Evolutionary conservation across 2,113 vertebrate species (phyloP), one percentile per base, ranked within the genome.

Genomic region (Vanacampus margaritifer): DNA sequence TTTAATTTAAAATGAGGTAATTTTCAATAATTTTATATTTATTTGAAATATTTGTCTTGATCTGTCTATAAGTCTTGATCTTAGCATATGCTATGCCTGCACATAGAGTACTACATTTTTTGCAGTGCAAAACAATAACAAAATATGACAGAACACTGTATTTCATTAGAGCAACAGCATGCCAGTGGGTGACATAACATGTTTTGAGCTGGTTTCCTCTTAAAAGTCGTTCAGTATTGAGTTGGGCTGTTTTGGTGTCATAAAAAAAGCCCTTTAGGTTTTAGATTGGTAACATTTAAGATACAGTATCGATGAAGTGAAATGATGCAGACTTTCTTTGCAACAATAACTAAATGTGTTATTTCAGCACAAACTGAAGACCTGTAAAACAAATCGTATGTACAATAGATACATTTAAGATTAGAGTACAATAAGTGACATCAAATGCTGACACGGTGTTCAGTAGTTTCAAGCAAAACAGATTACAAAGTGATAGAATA

Each of bases 131-230:
- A 16, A 48, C 28, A 24, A 5, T 19, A 19, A 6, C 16, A 46
- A 51, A 51, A 65, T 68, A 19, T 1, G 41, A 26, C 21, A 85
- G 78, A 86, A 76, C 86, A 79, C 4, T 71, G 79, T 70, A 80
- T 71, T 91, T 91, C 88, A 89, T 90, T 90, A 68, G 64, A 80
- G 85, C 65, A 69, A 84, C 83, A 80, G 74, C 73, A 81, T 60
- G 79, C 65, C 85, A 78, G 51, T 17, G 17, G 46, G 77, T 80
- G 75, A 68, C 84, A 82, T 68, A 68, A 81, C 85, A 84, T 41
- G 12, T 48, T 13, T 85, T 76, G 70, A 79, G 86, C 78, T 84
- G 74, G 79, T 80, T 83, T 85, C 46, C 82, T 79, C 63, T 46
- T 72, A 83, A 53, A 78, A 76, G 1, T 16, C 13, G 11, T 57